phyloP scores from a whole-genome alignment of 2,113 vertebrate species.

The Sylvietta virens region DNA sequence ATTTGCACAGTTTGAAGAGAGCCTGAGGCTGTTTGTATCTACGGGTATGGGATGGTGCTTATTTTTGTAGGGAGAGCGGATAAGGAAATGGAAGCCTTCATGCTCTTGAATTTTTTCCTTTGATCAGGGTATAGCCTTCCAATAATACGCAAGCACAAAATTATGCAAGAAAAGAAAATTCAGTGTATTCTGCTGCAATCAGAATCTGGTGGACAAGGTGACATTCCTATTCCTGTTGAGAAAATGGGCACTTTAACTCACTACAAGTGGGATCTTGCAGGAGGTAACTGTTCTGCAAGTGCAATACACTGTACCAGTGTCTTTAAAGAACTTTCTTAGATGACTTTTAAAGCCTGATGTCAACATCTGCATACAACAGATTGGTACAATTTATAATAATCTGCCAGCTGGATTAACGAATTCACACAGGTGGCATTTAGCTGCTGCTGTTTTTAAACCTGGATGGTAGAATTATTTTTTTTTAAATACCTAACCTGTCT shows the following conservation, averaged over 20 bases:
- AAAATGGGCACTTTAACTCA: conserved; percentile 37
- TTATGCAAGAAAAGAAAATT: not conserved
- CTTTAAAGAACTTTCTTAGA: not conserved
- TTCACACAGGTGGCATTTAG: not conserved
- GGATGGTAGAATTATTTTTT: not conserved
- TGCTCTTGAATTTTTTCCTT: not conserved
- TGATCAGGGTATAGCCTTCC: not conserved
- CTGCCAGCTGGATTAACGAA: not conserved
- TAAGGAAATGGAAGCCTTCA: conserved; percentile 16
- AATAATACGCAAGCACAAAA: not conserved
- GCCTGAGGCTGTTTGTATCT: not conserved
- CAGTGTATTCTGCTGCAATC: not conserved
- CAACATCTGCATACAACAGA: not conserved
- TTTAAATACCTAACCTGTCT: not conserved
- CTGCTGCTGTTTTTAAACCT: conserved; percentile 1
- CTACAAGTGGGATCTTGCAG: not conserved
- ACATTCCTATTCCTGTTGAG: conserved; percentile 8
- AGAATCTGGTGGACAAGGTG: not conserved
- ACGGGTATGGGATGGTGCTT: conserved; percentile 1
- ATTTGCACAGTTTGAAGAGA: conserved; percentile 50
- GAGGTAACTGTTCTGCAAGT: not conserved
- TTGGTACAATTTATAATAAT: not conserved
- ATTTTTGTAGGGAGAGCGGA: not conserved
- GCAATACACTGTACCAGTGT: conserved; percentile 45
- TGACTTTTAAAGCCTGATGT: not conserved